Evolutionary conservation across 2,797 vertebrate genomes (phyloP).

Genomic region (Triplophysa bombifrons): DNA sequence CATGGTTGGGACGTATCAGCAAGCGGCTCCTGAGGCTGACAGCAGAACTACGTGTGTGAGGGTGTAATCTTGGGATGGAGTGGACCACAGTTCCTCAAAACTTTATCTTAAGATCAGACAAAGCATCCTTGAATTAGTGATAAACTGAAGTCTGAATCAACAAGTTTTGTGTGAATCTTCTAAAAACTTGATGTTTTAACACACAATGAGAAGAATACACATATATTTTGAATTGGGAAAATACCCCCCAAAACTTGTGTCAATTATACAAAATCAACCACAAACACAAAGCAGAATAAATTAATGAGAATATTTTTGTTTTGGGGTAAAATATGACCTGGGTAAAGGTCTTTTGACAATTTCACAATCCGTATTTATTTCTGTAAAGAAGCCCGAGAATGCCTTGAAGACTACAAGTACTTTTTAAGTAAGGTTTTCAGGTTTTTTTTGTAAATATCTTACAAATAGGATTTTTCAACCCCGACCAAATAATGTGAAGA

Average conservation of each 20-base stretch:
- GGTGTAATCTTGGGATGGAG: constrained; percentile 4
- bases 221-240: neutral
- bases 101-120: neutral
- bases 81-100: constrained; percentile 40
- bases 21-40: constrained; percentile 64
- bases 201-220: neutral
- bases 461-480: neutral
- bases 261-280: neutral
- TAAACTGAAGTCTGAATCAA: neutral
- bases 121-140: neutral
- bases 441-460: neutral
- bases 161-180: too few relatives aligned
- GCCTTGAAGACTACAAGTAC: neutral
- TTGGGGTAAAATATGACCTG: neutral
- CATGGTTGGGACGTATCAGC: constrained; percentile 48
- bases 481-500: neutral
- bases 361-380: neutral
- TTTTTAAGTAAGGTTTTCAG: too few relatives aligned
- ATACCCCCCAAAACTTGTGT: neutral
- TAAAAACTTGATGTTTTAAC: too few relatives aligned
- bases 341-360: neutral
- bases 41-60: constrained; percentile 58
- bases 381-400: constrained; percentile 8
- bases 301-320: neutral
- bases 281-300: neutral